Evolutionary conservation across 2,113 vertebrate genomes (phyloP).

Genomic region (Chionodraco myersi): DNA sequence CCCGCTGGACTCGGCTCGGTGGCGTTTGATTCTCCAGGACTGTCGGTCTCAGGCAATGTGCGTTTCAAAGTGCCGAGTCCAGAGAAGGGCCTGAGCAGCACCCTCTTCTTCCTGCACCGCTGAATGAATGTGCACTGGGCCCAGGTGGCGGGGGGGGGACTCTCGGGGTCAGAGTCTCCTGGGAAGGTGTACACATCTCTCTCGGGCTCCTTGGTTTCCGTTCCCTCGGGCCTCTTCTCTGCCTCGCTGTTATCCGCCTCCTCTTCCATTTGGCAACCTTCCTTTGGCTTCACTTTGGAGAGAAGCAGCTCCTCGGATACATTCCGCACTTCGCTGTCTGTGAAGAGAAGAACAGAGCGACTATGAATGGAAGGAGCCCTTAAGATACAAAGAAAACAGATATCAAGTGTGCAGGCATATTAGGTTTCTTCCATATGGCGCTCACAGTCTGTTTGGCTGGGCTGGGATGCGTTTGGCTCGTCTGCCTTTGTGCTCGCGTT

Average conservation of each 20-base stretch:
- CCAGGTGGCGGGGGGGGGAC: slow-evolving; percentile 83
- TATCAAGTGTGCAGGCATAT: slow-evolving; percentile 24
- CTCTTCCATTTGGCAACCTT: slow-evolving; percentile 68
- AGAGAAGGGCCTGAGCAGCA: slow-evolving; percentile 82
- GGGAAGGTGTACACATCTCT: slow-evolving; percentile 84
- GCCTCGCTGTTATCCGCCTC: slow-evolving; percentile 30
- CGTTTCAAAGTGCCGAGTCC: slow-evolving; percentile 71
- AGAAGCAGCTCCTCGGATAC: slow-evolving; percentile 67
- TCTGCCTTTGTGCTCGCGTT: slow-evolving; percentile 61
- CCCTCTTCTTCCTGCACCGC: slow-evolving; percentile 80
- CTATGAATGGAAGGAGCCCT: slow-evolving; percentile 30
- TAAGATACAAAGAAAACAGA: slow-evolving; percentile 7
- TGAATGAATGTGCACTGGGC: slow-evolving; percentile 84
- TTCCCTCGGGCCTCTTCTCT: slow-evolving; percentile 53
- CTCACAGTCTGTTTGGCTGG: slow-evolving; percentile 71
- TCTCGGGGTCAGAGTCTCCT: slow-evolving; percentile 84
- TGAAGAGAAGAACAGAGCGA: slow-evolving; percentile 55
- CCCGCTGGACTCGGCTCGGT: slow-evolving; percentile 14
- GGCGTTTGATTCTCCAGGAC: no score
- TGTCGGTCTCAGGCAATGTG: slow-evolving; percentile 47
- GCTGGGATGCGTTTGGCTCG: slow-evolving; percentile 70
- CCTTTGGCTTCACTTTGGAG: slow-evolving; percentile 78
- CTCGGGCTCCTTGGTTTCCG: slow-evolving; percentile 58
- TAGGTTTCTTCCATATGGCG: slow-evolving; percentile 18
- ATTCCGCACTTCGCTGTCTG: slow-evolving; percentile 67